Evolutionary conservation across 2,888 invertebrate genomes (phyloP), one percentile per base, ranked within the genome.

Genomic region (Scaptomyza tumidula): DNA sequence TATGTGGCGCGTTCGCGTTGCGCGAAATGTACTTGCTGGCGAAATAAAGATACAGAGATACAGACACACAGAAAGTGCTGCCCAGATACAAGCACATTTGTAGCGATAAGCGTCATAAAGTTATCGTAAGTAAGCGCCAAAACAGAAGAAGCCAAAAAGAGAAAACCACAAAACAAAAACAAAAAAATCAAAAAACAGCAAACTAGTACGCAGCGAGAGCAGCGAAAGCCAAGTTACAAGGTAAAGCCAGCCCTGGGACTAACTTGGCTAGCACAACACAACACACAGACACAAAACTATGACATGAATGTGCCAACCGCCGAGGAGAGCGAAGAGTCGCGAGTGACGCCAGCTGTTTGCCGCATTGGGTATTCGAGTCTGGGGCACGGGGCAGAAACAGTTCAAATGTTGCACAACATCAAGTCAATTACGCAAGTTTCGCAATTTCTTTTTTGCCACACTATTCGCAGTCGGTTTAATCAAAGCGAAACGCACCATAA

Each of bases 61-160:
- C 75, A 48, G 70, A 61, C 44, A 39, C 41, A 41, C 74, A 87
- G 50, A 67, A 61, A 71, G 79, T 33, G 33, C 33, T 68, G 72
- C 73, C 72, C 67, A 86, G 83, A 84, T 84, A 84, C 83, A 86
- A 88, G 80, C 88, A 83, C 86, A 88, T 86, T 88, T 86, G 79
- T 71, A 79, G 80, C 82, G 88, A 87, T 86, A 86, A 87, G 85
- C 76, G 86, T 75, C 88, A 86, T 88, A 88, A 87, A 88, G 85
- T 88, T 87, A 87, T 88, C 88, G 85, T 85, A 86, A 88, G 88
- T 87, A 89, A 85, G 75, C 89, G 79, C 66, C 80, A 71, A 88
- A 88, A 81, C 75, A 78, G 70, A 71, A 58, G 52, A 56, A 69
- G 77, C 78, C 75, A 72, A 71, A 67, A 37, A 52, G 49, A 46